Evolutionary conservation across 2,113 vertebrate genomes (phyloP), one percentile per base, ranked within the genome.

Genomic region (Pachycephala philippinensis): DNA sequence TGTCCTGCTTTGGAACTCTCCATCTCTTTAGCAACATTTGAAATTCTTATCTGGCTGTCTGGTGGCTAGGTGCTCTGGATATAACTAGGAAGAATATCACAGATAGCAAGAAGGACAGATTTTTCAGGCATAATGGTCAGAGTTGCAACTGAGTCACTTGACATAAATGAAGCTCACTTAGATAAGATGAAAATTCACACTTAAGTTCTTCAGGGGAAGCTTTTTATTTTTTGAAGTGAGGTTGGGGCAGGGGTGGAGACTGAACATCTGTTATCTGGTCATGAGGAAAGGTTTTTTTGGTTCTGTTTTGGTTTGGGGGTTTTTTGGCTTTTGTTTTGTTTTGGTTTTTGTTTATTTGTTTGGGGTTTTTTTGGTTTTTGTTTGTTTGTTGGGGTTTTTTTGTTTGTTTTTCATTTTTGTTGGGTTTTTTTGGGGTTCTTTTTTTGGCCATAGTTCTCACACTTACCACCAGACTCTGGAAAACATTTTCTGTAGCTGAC

Each of bases 201-300:
- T 37, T n/a, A 21, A 27, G 5, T 89, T 76, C 12, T 80, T 72
- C 28, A 30, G 35, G 7, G 11, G 3, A 54, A 39, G 6, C 5
- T 70, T 17, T 20, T n/a, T 33, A 44, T 8, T 24, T 15, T 23
- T 30, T 22, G 7, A 4, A 35, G 11, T 21, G 53, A 59, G 11
- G 4, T 18, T 60, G 37, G 9, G 3, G 3, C 6, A 3, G 6
- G 7, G 6, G 2, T 44, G 1, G 16, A 39, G 2, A 7, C 18
- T 37, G 12, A 70, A 9, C 8, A 37, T 54, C 8, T 79, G 15
- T 49, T 30, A 57, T 59, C 10, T 26, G 13, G 3, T 77, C 14
- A 21, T 12, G 10, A 40, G 22, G 16, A 26, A 3, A 21, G 24
- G 5, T 17, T 42, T 45, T 39, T 40, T 47, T 35, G 23, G 8